phyloP scores from a whole-genome alignment of 2,797 vertebrate genomes.

The Acipenser ruthenus region DNA sequence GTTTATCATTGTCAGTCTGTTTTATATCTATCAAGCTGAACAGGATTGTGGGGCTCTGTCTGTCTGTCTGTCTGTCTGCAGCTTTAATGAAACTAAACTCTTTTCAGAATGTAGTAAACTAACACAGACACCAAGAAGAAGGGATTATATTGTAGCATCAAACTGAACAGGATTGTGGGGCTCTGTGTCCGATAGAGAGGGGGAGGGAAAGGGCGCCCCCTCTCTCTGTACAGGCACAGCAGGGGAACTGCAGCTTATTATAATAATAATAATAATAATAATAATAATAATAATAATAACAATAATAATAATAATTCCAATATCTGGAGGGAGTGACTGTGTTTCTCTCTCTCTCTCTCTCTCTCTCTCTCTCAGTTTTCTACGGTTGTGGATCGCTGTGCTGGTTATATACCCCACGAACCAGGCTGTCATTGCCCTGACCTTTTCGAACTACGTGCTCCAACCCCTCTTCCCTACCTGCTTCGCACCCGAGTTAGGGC shows the following conservation, averaged over 20 bases:
- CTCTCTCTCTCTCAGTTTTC: conserved; percentile 59
- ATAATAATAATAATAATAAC: no score
- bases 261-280: no score
- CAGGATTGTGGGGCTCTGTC: no score
- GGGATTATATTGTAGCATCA: neutral
- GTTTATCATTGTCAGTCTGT: conserved; percentile 13
- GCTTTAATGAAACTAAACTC: no score
- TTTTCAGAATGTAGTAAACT: no score
- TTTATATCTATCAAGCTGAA: neutral
- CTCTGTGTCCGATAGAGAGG: no score
- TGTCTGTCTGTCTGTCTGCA: neutral
- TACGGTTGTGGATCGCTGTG: conserved; percentile 75
- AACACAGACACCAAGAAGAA: no score
- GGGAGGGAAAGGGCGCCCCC: no score
- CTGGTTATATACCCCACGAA: conserved; percentile 77
- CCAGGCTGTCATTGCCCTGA: conserved; percentile 76
- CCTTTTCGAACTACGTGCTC: conserved; percentile 73
- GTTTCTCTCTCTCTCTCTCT: no score
- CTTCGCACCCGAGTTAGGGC: conserved; percentile 56
- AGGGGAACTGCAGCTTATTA: no score
- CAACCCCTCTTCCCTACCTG: conserved; percentile 68
- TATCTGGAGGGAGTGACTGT: neutral
- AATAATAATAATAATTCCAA: no score
- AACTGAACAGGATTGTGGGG: neutral
- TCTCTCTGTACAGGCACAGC: no score